A percentile compares a stretch with the other conserved stretches of the same genome.
phyloP scores from a whole-genome alignment of 2,888 invertebrate species.

The Coecobrya sp. region DNA sequence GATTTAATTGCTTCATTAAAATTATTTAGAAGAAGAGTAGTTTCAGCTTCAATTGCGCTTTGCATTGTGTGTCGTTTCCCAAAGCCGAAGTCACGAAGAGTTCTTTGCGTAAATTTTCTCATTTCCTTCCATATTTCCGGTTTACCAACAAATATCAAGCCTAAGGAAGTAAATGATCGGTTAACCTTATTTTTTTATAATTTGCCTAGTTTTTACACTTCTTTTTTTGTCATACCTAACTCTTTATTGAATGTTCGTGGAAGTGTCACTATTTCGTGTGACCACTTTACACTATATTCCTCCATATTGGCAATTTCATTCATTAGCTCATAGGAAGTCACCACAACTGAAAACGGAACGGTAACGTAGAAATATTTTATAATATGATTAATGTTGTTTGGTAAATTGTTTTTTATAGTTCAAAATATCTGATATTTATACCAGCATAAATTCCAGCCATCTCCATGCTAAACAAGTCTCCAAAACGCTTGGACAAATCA shows the following conservation, averaged over 20 bases:
- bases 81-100: conserved; percentile 82
- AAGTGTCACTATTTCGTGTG: conserved; percentile 58
- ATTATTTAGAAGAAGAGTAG: conserved; percentile 69
- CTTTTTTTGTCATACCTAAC: conserved; percentile 70
- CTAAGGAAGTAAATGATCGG: conserved; percentile 35
- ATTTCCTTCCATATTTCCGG: conserved; percentile 70
- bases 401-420: background rate
- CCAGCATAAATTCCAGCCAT: conserved; percentile 43
- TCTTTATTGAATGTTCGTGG: conserved; percentile 83
- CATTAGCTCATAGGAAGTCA: conserved; percentile 71
- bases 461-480: conserved; percentile 65
- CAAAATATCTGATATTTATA: conserved; percentile 5
- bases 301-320: conserved; percentile 77
- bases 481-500: conserved; percentile 3
- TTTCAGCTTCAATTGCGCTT: conserved; percentile 80
- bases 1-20: conserved; percentile 52
- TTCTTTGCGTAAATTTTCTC: conserved; percentile 72
- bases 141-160: conserved; percentile 63
- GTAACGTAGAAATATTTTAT: background rate
- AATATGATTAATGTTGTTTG: background rate
- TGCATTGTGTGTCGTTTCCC: conserved; percentile 83
- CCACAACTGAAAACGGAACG: conserved; percentile 30
- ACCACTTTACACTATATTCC: conserved; percentile 75
- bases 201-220: background rate
- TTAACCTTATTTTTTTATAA: no score